Evolutionary conservation across 2,888 invertebrate genomes (phyloP).

Genomic region (Gibbula magus): DNA sequence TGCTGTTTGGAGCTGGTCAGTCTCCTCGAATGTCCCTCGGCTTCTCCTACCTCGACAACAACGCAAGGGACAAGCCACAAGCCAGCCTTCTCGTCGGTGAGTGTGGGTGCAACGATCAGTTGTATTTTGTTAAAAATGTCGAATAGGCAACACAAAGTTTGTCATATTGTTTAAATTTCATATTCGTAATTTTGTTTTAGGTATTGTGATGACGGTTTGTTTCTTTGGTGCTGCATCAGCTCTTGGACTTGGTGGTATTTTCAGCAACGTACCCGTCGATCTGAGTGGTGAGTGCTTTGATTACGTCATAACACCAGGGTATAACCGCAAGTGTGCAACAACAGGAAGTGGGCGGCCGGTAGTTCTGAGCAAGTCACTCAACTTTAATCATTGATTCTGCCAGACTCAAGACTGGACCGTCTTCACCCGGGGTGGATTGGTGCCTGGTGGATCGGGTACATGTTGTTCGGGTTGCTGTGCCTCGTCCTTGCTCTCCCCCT

Average conservation of each 20-base stretch:
- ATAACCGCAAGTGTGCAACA: background rate
- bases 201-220: background rate
- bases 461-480: background rate
- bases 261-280: constrained; percentile 1
- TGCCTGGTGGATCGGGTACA: constrained; percentile 1
- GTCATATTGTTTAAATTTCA: background rate
- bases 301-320: background rate
- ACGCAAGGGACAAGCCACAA: constrained; percentile 39
- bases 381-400: background rate
- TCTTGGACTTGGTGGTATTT: constrained; percentile 3
- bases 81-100: constrained; percentile 52
- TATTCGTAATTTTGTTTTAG: background rate
- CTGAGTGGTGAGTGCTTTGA: background rate
- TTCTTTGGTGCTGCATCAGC: background rate
- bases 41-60: constrained; percentile 49
- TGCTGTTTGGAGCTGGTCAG: background rate
- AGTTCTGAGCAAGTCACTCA: too few relatives aligned
- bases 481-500: background rate
- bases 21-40: constrained; percentile 34
- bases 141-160: background rate
- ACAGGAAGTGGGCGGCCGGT: background rate
- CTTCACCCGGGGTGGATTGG: constrained; percentile 10
- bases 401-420: background rate
- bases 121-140: background rate
- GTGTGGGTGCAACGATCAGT: background rate